A percentile compares a stretch with the other conserved stretches of the same genome.
These are phyloP conservation scores for Lapara coniferarum DNA, from an alignment of 2,888 invertebrate genomes.

Conservation along the genomic window DNA sequence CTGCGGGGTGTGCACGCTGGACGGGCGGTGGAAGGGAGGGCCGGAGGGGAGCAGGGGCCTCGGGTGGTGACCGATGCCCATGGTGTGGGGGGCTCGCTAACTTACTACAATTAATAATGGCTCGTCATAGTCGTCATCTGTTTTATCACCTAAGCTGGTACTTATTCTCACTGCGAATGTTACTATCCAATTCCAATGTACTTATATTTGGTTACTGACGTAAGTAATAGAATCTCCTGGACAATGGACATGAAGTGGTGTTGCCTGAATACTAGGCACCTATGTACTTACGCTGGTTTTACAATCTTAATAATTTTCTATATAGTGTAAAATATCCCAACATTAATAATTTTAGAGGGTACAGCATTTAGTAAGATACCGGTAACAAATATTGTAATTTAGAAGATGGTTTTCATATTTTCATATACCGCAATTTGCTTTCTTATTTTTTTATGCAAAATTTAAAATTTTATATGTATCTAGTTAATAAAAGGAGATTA, in stretches of 20 bases:
- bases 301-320: too few relatives aligned
- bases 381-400: too few relatives aligned
- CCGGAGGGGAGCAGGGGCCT: conserved; percentile 41
- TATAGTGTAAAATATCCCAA: not conserved
- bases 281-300: too few relatives aligned
- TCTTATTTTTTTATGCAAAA: too few relatives aligned
- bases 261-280: too few relatives aligned
- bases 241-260: too few relatives aligned
- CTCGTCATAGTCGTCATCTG: conserved; percentile 62
- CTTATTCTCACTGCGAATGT: conserved; percentile 9
- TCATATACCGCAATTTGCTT: too few relatives aligned
- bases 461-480: too few relatives aligned
- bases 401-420: too few relatives aligned
- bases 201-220: not conserved
- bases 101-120: conserved; percentile 67
- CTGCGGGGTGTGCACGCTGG: conserved; percentile 45
- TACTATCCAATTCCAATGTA: conserved; percentile 8
- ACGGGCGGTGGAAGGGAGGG: conserved; percentile 37
- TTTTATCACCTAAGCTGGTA: conserved; percentile 46
- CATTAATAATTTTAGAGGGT: too few relatives aligned
- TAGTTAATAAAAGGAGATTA: too few relatives aligned
- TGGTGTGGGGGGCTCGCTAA: conserved; percentile 39
- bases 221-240: not conserved
- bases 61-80: conserved; percentile 30
- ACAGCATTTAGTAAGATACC: too few relatives aligned